A percentile compares a stretch with the other conserved stretches of the same genome.
These are phyloP conservation scores for Hylomyscus alleni DNA, from an alignment of 2,797 vertebrate species.

Conservation along the genomic window DNA sequence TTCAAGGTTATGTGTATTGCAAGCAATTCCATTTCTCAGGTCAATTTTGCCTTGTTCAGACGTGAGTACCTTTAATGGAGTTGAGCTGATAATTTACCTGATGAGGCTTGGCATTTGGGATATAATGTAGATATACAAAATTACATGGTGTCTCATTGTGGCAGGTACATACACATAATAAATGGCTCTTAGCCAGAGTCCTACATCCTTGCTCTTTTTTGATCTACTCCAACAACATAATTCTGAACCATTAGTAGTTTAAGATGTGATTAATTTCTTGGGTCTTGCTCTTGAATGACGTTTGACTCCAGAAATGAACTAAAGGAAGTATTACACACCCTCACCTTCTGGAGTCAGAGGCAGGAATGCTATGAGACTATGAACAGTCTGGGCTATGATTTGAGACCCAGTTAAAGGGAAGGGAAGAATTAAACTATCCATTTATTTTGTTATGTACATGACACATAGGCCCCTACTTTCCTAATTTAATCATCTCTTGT, in stretches of 20 bases:
- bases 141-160: background rate
- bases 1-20: background rate
- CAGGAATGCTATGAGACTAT: background rate
- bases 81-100: background rate
- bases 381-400: background rate
- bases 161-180: fast-evolving
- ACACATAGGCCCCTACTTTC: background rate
- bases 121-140: background rate
- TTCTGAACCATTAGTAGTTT: background rate
- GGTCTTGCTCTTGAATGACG: background rate
- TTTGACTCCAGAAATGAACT: background rate
- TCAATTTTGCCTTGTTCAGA: constrained; percentile 23
- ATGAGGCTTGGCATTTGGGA: background rate
- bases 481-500: background rate
- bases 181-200: background rate
- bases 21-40: background rate
- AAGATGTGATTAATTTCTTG: background rate
- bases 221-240: background rate
- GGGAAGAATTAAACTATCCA: background rate
- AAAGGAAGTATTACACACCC: background rate
- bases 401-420: background rate
- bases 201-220: background rate
- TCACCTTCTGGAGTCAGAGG: background rate
- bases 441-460: background rate
- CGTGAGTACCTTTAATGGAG: background rate